phyloP scores from a whole-genome alignment of 92 coral and sea anemone species.

The Ricordea florida region DNA sequence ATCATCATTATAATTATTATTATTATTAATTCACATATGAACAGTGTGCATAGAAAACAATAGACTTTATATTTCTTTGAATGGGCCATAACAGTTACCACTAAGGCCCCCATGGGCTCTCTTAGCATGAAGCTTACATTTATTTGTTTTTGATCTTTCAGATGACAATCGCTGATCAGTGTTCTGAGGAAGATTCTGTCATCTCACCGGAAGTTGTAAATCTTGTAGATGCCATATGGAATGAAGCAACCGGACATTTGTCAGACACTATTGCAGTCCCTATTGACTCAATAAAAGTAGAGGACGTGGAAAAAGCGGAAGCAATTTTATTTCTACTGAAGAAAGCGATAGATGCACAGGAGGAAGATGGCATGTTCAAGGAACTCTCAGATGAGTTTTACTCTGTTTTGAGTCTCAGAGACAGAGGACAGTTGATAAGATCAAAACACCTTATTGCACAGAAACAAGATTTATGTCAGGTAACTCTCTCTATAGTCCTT shows the following conservation, averaged over 20 bases:
- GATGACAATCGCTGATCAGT: slow-evolving; percentile 47
- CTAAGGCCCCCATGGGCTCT: too few species aligned
- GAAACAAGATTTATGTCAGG: slow-evolving; percentile 97
- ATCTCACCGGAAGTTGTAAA: slow-evolving; percentile 66
- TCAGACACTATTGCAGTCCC: slow-evolving; percentile 65
- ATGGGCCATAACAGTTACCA: background rate
- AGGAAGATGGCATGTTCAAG: background rate
- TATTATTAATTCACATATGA: background rate
- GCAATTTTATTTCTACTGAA: slow-evolving; percentile 72
- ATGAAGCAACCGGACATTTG: slow-evolving; percentile 88
- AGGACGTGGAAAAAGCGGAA: slow-evolving; percentile 91
- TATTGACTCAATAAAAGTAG: slow-evolving; percentile 71
- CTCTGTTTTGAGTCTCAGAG: slow-evolving; percentile 73
- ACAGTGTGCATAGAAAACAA: background rate
- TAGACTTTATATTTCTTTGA: background rate
- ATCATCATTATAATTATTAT: too few species aligned
- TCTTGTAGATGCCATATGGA: slow-evolving; percentile 85
- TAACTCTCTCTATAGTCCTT: too few species aligned
- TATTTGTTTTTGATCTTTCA: background rate
- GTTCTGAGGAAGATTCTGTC: slow-evolving; percentile 50
- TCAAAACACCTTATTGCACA: slow-evolving; percentile 73
- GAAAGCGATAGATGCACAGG: slow-evolving; percentile 35
- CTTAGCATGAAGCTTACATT: background rate
- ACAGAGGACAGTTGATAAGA: slow-evolving; percentile 19
- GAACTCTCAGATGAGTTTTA: slow-evolving; percentile 81